Percentiles rank a stretch among this genome's conserved stretches.
phyloP scores from a whole-genome alignment of 2,888 invertebrate genomes.

The Galerucella nymphaeae region DNA sequence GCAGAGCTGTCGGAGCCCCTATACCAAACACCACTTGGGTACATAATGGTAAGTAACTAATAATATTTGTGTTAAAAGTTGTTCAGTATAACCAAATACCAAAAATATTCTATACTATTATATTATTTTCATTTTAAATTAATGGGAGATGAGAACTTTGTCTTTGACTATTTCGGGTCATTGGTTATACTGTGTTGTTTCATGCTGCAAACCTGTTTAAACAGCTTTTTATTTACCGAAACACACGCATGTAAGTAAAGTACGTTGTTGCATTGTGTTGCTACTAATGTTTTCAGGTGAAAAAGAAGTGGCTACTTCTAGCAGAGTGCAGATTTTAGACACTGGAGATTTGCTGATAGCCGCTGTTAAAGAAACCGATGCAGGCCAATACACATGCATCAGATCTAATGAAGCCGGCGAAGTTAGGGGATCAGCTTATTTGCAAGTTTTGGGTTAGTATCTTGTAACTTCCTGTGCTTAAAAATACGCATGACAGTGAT shows the following conservation, averaged over 20 bases:
- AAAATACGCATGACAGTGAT: slow-evolving; percentile 6
- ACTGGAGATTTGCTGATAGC: slow-evolving; percentile 90
- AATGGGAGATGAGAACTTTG: too few species aligned
- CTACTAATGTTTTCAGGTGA: slow-evolving; percentile 66
- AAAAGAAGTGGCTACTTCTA: slow-evolving; percentile 73
- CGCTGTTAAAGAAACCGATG: slow-evolving; percentile 83
- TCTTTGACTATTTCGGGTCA: not conserved
- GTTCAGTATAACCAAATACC: slow-evolving; percentile 4
- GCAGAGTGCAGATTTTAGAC: slow-evolving; percentile 86
- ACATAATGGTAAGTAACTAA: slow-evolving; percentile 79
- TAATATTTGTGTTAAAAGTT: not conserved
- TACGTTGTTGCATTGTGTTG: slow-evolving; percentile 35
- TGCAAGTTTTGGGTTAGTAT: slow-evolving; percentile 82
- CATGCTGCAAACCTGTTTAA: slow-evolving; percentile 5
- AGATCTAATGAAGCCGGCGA: slow-evolving; percentile 91
- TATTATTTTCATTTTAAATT: too few species aligned
- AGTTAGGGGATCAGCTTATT: slow-evolving; percentile 83
- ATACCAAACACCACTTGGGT: slow-evolving; percentile 92
- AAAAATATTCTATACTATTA: not conserved
- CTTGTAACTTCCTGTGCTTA: slow-evolving; percentile 7
- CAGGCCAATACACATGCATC: slow-evolving; percentile 89
- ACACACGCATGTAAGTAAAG: slow-evolving; percentile 34
- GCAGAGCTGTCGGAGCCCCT: slow-evolving; percentile 91
- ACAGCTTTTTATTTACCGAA: slow-evolving; percentile 17
- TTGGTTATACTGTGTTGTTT: not conserved